Conservation (phyloP, 1,140 invertebrate species). For the Leptoteleia sp. region DNA sequence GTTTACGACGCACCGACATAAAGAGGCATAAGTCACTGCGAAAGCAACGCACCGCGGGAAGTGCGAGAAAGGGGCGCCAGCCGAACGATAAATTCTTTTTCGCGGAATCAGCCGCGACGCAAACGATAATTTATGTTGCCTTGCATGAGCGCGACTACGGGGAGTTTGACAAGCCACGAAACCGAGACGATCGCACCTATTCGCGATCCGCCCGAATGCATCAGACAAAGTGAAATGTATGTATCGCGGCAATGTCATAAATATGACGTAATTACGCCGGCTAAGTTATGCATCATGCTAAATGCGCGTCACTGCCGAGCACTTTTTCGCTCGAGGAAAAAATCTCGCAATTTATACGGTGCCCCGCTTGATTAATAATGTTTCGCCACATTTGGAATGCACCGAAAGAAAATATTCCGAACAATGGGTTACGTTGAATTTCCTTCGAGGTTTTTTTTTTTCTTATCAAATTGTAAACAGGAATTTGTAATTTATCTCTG, state of each 20-base stretch:
- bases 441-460: too few relatives aligned
- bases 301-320: neutral
- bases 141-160: slow-evolving; percentile 37
- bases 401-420: too few relatives aligned
- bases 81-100: slow-evolving; percentile 60
- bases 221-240: slow-evolving; percentile 41
- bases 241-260: slow-evolving; percentile 31
- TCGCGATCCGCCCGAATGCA: slow-evolving; percentile 27
- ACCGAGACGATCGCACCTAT: slow-evolving; percentile 36
- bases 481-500: too few relatives aligned
- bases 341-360: slow-evolving; percentile 11
- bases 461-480: too few relatives aligned
- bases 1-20: slow-evolving; percentile 50
- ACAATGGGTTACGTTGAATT: too few relatives aligned
- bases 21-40: slow-evolving; percentile 66
- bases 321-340: slow-evolving; percentile 1
- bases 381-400: slow-evolving; percentile 5
- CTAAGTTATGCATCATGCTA: slow-evolving; percentile 8
- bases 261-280: slow-evolving; percentile 26
- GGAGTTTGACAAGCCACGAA: slow-evolving; percentile 36
- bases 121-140: slow-evolving; percentile 57
- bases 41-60: slow-evolving; percentile 52
- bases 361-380: slow-evolving; percentile 7
- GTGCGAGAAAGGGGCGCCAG: slow-evolving; percentile 49
- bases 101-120: slow-evolving; percentile 52